These are phyloP conservation scores for Chloroclystis v-ata DNA, from an alignment of 2,888 invertebrate species.

Conservation along the genomic window DNA sequence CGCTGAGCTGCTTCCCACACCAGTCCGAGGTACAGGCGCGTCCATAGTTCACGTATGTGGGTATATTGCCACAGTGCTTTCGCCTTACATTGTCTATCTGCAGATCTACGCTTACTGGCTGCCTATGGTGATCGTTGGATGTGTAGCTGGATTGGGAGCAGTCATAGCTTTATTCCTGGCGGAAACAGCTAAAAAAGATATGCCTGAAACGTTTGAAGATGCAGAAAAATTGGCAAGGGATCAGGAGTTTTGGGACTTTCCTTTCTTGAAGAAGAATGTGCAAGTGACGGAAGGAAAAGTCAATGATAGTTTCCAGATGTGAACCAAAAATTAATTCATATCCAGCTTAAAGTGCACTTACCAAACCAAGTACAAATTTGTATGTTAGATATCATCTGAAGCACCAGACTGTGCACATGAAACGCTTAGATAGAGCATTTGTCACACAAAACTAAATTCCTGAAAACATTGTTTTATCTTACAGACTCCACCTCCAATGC, in stretches of 20 bases:
- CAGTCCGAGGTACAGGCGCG: constrained; percentile 50
- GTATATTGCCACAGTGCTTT: constrained; percentile 44
- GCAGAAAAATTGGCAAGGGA: constrained; percentile 47
- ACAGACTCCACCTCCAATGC: too few species aligned
- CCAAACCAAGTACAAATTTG: not conserved
- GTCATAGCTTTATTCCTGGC: constrained; percentile 46
- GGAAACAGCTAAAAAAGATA: constrained; percentile 55
- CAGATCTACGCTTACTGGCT: constrained; percentile 47
- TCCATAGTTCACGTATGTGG: constrained; percentile 51
- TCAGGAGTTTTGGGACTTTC: constrained; percentile 47
- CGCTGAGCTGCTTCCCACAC: constrained; percentile 50
- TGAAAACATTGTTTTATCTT: too few species aligned
- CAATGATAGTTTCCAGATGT: constrained; percentile 33
- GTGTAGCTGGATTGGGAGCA: constrained; percentile 37
- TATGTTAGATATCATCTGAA: too few species aligned
- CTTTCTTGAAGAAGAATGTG: constrained; percentile 37
- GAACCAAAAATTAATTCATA: not conserved
- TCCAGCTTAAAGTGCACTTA: not conserved
- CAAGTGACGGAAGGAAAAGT: constrained; percentile 23
- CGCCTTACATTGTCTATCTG: constrained; percentile 57
- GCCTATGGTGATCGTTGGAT: constrained; percentile 47
- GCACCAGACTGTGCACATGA: too few species aligned
- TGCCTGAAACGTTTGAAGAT: constrained; percentile 63
- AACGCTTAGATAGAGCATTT: too few species aligned
- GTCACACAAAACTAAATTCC: too few species aligned